Conservation (phyloP, 2,113 vertebrate genomes). For the Dendropsophus ebraccatus region DNA sequence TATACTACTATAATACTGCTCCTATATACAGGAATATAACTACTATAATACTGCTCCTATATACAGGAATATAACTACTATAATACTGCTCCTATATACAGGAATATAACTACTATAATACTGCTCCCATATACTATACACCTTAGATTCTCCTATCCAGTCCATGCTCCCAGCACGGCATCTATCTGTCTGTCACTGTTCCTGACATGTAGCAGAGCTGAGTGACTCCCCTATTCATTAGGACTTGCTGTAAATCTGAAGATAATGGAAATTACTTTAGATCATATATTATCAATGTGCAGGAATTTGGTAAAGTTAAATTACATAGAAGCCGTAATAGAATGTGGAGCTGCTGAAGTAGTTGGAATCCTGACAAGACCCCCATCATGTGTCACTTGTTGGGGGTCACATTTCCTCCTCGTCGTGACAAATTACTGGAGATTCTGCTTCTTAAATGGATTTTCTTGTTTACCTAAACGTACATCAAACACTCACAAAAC, state of each 20-base stretch:
- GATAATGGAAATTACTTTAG: not conserved
- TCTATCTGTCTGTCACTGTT: not conserved
- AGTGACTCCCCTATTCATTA: not conserved
- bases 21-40: not conserved
- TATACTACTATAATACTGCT: not conserved
- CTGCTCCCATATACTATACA: not conserved
- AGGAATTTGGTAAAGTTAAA: not conserved
- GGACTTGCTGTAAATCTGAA: not conserved
- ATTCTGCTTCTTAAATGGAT: not conserved
- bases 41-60: not conserved
- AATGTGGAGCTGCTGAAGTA: not conserved
- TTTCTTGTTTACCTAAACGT: constrained; percentile 8
- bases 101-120: constrained; percentile 1
- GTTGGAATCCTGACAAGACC: not conserved
- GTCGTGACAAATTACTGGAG: not conserved
- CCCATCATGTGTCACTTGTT: not conserved
- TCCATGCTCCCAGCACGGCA: no score
- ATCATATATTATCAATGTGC: not conserved
- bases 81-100: not conserved
- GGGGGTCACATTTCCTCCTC: not conserved
- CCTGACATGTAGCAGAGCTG: not conserved
- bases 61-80: not conserved
- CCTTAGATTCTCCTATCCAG: no score
- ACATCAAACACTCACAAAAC: not conserved
- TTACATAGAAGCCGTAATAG: not conserved